These are phyloP conservation scores for Clusia tigrina DNA, from an alignment of 2,888 invertebrate species.

Conservation along the genomic window DNA sequence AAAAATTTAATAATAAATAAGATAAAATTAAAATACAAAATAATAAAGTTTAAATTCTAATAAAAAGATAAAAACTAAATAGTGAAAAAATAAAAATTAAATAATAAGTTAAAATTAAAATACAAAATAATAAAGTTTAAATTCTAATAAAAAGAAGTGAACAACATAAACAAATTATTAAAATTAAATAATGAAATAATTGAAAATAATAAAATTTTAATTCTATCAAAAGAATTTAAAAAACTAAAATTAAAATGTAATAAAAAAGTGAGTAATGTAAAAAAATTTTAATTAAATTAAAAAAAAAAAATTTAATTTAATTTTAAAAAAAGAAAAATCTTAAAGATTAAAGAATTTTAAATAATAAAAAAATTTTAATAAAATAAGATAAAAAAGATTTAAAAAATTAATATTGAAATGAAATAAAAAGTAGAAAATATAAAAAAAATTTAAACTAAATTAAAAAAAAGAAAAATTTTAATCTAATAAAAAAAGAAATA, in stretches of 20 bases:
- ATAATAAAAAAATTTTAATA: too few species aligned
- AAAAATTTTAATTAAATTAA: not conserved
- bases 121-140: not conserved
- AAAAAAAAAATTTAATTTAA: not conserved
- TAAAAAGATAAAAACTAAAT: conserved; percentile 12
- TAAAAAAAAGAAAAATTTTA: too few species aligned
- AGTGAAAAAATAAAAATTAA: not conserved
- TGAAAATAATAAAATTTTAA: not conserved
- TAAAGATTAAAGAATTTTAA: not conserved
- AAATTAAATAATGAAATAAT: not conserved
- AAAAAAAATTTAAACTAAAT: too few species aligned
- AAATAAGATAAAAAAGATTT: too few species aligned
- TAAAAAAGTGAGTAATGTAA: not conserved
- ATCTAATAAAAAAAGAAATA: too few species aligned
- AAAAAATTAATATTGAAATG: too few species aligned
- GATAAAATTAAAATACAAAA: conserved; percentile 6
- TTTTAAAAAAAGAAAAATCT: not conserved
- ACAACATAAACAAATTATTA: not conserved
- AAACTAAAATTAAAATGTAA: not conserved
- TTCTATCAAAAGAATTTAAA: not conserved
- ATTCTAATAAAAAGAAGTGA: not conserved
- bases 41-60: conserved; percentile 26
- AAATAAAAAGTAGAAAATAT: too few species aligned
- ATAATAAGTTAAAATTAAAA: not conserved
- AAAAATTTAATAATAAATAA: not conserved